Percentiles rank a stretch among this genome's conserved stretches.
phyloP scores from a whole-genome alignment of 2,888 invertebrate species.

The Limnephilus marmoratus region DNA sequence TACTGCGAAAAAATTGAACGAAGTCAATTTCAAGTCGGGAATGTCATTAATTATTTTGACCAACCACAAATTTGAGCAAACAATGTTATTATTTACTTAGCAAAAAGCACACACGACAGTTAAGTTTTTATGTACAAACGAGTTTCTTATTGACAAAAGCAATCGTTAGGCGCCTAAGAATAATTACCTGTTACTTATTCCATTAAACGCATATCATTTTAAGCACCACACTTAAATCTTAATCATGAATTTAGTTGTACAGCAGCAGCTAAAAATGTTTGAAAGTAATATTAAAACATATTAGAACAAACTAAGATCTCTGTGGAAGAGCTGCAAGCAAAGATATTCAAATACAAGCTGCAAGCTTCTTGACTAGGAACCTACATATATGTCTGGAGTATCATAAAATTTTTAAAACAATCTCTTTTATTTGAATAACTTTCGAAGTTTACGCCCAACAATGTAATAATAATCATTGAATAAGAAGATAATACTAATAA shows the following conservation, averaged over 20 bases:
- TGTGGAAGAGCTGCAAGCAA: too few relatives aligned
- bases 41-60: neutral
- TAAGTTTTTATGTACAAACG: slow-evolving; percentile 6
- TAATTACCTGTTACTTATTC: slow-evolving; percentile 21
- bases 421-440: too few relatives aligned
- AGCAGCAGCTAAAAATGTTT: too few relatives aligned
- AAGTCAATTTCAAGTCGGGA: neutral
- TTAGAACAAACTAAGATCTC: too few relatives aligned
- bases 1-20: neutral
- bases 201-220: neutral
- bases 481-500: too few relatives aligned
- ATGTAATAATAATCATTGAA: too few relatives aligned
- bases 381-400: too few relatives aligned
- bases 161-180: slow-evolving; percentile 5
- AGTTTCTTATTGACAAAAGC: slow-evolving; percentile 46
- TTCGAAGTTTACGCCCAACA: too few relatives aligned
- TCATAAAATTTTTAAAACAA: too few relatives aligned
- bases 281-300: too few relatives aligned
- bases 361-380: too few relatives aligned
- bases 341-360: too few relatives aligned
- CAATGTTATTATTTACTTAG: neutral
- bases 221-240: neutral
- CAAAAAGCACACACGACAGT: slow-evolving; percentile 6
- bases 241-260: neutral
- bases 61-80: neutral